A percentile compares a stretch with the other conserved stretches of the same genome.
Evolutionary conservation across 1,140 invertebrate species (phyloP).

Genomic region (Atopsyche davidsoni): DNA sequence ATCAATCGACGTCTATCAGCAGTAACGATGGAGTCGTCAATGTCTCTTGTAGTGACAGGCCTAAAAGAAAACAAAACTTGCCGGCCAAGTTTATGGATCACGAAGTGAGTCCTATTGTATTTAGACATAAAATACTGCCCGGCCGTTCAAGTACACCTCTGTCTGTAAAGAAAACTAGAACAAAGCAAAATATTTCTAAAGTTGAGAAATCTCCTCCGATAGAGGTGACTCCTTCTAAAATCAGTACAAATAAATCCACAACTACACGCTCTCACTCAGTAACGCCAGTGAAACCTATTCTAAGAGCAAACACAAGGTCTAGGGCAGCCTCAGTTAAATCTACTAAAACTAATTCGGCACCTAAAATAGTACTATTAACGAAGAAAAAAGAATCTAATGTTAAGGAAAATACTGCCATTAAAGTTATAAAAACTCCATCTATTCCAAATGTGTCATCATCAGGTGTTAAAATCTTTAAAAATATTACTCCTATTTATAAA

Average conservation of each 20-base stretch:
- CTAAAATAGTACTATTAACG: too few species aligned
- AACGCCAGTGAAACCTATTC: too few species aligned
- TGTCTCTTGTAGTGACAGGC: constrained; percentile 13
- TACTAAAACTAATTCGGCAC: too few species aligned
- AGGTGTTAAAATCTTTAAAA: background rate
- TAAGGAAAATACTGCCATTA: background rate
- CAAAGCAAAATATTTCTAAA: background rate
- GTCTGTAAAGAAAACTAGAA: background rate
- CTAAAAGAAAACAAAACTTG: constrained; percentile 16
- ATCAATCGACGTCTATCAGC: constrained; percentile 9
- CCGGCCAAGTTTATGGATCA: constrained; percentile 19
- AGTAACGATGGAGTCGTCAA: background rate
- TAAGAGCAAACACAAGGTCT: too few species aligned
- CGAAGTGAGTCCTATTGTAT: constrained; percentile 13
- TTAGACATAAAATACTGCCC: constrained; percentile 8
- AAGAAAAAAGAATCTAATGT: background rate
- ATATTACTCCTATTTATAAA: constrained; percentile 20
- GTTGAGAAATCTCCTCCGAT: background rate
- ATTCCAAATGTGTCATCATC: background rate
- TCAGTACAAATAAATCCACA: background rate
- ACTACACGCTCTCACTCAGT: background rate
- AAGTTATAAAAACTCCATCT: background rate
- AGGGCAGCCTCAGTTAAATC: too few species aligned
- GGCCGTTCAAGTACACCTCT: constrained; percentile 21
- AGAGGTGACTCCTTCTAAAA: background rate